Percentiles rank a stretch among this genome's conserved stretches.
Evolutionary conservation across 2,888 invertebrate genomes (phyloP).

Genomic region (Drosophila diplacantha): DNA sequence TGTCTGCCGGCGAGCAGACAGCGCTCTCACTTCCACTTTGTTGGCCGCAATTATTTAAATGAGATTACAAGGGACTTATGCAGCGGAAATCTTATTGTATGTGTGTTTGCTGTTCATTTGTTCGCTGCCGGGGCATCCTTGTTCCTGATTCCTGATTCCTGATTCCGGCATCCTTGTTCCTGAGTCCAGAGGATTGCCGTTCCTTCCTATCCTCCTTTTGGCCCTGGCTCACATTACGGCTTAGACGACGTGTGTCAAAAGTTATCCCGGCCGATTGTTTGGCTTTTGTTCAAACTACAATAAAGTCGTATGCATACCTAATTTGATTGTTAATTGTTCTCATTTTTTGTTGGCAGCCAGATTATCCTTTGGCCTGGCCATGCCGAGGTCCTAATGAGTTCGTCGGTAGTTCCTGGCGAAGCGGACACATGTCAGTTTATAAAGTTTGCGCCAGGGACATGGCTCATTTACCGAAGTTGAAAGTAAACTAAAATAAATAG

Average conservation of each 20-base stretch:
- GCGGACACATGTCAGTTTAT: constrained; percentile 23
- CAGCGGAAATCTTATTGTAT: constrained; percentile 57
- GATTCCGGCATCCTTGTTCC: constrained; percentile 6
- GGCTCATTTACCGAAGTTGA: neutral
- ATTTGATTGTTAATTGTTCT: constrained; percentile 44
- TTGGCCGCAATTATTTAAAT: constrained; percentile 71
- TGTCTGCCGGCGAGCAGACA: constrained; percentile 27
- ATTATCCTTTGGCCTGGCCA: constrained; percentile 14
- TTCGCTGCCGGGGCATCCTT: constrained; percentile 15
- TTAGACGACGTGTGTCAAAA: constrained; percentile 44
- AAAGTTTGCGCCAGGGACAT: constrained; percentile 1
- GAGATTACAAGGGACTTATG: constrained; percentile 64
- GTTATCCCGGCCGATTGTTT: constrained; percentile 42
- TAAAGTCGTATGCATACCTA: constrained; percentile 29
- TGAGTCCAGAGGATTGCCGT: neutral
- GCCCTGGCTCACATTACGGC: constrained; percentile 43
- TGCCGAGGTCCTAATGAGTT: constrained; percentile 21
- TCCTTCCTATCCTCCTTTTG: constrained; percentile 16
- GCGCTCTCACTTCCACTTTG: constrained; percentile 19
- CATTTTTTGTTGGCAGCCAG: constrained; percentile 15
- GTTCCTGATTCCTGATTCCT: constrained; percentile 19
- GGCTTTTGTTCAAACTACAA: constrained; percentile 37
- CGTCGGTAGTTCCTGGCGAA: constrained; percentile 9
- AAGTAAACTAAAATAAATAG: constrained; percentile 11
- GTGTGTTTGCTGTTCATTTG: constrained; percentile 48